Conservation (phyloP, 1,140 invertebrate genomes). For the Lineus longissimus region DNA sequence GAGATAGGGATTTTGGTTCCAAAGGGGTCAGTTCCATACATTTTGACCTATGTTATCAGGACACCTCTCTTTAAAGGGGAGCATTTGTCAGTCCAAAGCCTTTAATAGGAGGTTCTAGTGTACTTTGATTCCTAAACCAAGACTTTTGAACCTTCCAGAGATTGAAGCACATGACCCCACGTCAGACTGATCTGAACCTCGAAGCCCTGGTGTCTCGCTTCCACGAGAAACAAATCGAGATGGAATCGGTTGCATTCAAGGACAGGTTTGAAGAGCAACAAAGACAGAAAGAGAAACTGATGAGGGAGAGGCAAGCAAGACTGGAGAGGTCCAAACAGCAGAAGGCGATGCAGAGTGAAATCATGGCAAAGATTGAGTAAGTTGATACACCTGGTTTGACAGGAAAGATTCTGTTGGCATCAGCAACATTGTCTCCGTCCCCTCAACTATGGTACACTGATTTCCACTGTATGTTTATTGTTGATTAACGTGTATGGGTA, state of each 20-base stretch:
- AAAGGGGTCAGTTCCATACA: no score
- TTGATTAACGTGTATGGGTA: no score
- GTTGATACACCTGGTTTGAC: constrained; percentile 15
- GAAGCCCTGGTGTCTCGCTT: constrained; percentile 41
- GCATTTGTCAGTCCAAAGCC: no score
- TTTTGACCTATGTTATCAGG: no score
- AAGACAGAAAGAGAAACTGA: constrained; percentile 32
- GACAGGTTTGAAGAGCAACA: constrained; percentile 47
- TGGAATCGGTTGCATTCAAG: constrained; percentile 49
- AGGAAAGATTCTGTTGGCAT: no score
- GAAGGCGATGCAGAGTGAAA: constrained; percentile 47
- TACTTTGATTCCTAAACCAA: no score
- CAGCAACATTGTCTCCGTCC: no score
- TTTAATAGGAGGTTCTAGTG: no score
- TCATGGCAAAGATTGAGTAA: constrained; percentile 53
- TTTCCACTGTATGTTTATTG: no score
- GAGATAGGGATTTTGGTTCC: no score
- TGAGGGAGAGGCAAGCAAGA: constrained; percentile 38
- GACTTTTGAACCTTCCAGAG: constrained; percentile 30
- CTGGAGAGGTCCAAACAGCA: constrained; percentile 39
- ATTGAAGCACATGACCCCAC: constrained; percentile 49
- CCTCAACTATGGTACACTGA: no score
- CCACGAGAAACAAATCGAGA: constrained; percentile 48
- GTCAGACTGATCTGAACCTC: constrained; percentile 50
- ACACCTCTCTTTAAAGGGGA: no score